Evolutionary conservation across 2,113 vertebrate species (phyloP), one percentile per base, ranked within the genome.

Genomic region (Meleagris gallopavo): DNA sequence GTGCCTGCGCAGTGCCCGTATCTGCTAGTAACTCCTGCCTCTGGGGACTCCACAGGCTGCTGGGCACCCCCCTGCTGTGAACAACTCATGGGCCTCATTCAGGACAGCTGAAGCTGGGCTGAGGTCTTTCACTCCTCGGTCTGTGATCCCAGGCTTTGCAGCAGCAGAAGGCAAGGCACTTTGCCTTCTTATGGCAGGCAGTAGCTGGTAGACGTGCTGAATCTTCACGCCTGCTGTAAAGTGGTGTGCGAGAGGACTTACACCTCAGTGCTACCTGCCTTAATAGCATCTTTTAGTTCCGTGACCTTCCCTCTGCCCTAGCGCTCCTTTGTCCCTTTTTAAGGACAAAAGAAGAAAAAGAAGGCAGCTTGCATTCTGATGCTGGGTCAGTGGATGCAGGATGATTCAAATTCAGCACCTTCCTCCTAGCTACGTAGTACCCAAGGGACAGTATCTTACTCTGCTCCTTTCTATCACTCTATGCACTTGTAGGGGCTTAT

Each of bases 341-440:
- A 60, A 78, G 32, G 10, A 29, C 70, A 82, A 77, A 46, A 61
- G 61, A 54, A 24, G 9, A 21, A 41, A 80, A 70, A 32, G 45
- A 91, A 83, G 45, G 55, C 40, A 88, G 30, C 73, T 87, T 91
- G 79, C 83, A 88, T 96, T 88, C 89, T 76, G 76, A 78, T 91
- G 91, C 91, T 91, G 86, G 91, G 91, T 96, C 86, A 92, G 91
- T 84, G 89, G 84, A 62, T 84, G 80, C 9, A 67, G 79, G 66
- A 66, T 92, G 86, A 96, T 97, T 97, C 95, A 95, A 95, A 95
- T 95, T 86, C 79, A 83, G 70, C 75, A 90, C 79, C 75, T 97
- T 97, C 90, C 87, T 93, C 75, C 75, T 65, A 94, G 96, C 93
- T 87, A 69, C 11, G n/a, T 71, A 45, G 83, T 84, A 88, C 81